These are phyloP conservation scores for Rynchops niger DNA, from an alignment of 2,113 vertebrate genomes.

Conservation along the genomic window DNA sequence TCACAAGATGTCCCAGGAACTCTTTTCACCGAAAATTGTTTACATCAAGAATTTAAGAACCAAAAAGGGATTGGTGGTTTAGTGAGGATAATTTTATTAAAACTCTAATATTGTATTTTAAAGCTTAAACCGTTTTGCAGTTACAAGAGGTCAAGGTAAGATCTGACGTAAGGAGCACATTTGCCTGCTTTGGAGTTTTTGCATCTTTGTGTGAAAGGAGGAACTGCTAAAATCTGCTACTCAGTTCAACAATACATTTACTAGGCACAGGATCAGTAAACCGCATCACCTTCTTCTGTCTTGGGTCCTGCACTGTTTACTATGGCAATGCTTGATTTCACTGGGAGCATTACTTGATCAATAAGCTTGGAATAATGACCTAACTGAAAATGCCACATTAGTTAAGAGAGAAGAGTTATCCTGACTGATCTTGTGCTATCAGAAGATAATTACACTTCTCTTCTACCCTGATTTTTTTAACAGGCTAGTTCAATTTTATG, in stretches of 20 bases:
- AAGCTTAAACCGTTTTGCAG: background rate
- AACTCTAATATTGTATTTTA: background rate
- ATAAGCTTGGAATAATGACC: background rate
- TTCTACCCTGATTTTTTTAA: background rate
- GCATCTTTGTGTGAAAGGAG: background rate
- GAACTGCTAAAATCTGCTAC: background rate
- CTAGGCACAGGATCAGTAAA: background rate
- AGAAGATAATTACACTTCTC: background rate
- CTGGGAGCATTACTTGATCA: background rate
- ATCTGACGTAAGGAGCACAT: background rate
- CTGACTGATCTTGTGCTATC: background rate
- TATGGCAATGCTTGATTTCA: background rate
- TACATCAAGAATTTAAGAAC: background rate
- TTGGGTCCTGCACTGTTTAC: background rate
- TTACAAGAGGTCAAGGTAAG: background rate
- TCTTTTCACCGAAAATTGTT: background rate
- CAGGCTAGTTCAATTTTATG: slow-evolving; percentile 95
- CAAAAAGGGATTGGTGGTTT: background rate
- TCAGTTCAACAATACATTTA: background rate
- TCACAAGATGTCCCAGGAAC: background rate
- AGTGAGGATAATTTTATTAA: background rate
- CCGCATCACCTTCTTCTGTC: background rate
- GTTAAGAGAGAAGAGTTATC: background rate
- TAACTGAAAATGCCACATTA: background rate
- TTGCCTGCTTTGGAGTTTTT: background rate